Percentiles rank a stretch among this genome's conserved stretches.
Evolutionary conservation across 2,888 invertebrate genomes (phyloP).

Genomic region (Apamea crenata): DNA sequence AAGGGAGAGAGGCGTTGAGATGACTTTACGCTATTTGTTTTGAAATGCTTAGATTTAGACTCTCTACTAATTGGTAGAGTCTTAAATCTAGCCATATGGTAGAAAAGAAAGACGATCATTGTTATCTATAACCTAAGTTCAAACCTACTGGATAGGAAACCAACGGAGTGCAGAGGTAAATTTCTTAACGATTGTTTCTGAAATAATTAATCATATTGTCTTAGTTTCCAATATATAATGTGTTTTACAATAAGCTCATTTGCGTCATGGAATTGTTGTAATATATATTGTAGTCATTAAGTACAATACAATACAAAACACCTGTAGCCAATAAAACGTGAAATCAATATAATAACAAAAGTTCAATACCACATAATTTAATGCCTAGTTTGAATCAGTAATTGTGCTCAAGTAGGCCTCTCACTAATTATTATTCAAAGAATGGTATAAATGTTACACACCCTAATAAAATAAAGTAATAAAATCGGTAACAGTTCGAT

Average conservation of each 20-base stretch:
- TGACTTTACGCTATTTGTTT: too few relatives aligned
- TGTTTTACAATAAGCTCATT: not conserved
- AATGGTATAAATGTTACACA: not conserved
- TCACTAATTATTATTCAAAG: not conserved
- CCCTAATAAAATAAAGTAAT: not conserved
- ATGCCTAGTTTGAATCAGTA: not conserved
- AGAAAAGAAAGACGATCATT: too few relatives aligned
- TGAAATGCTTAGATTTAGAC: too few relatives aligned
- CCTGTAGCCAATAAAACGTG: slow-evolving; percentile 38
- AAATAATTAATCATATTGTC: not conserved
- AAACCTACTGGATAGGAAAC: not conserved
- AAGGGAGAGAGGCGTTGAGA: too few relatives aligned
- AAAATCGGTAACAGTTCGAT: too few relatives aligned
- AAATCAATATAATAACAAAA: slow-evolving; percentile 15
- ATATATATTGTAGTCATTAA: not conserved
- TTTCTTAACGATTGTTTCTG: not conserved
- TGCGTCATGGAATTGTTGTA: not conserved
- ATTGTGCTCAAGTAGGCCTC: not conserved
- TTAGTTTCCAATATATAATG: slow-evolving; percentile 12
- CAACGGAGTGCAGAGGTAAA: not conserved
- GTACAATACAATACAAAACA: slow-evolving; percentile 7
- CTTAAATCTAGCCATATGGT: too few relatives aligned
- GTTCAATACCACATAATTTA: not conserved
- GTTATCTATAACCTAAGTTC: not conserved
- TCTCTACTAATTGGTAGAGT: too few relatives aligned